phyloP scores from a whole-genome alignment of 2,888 invertebrate genomes.

The Stenodema calcarata region DNA sequence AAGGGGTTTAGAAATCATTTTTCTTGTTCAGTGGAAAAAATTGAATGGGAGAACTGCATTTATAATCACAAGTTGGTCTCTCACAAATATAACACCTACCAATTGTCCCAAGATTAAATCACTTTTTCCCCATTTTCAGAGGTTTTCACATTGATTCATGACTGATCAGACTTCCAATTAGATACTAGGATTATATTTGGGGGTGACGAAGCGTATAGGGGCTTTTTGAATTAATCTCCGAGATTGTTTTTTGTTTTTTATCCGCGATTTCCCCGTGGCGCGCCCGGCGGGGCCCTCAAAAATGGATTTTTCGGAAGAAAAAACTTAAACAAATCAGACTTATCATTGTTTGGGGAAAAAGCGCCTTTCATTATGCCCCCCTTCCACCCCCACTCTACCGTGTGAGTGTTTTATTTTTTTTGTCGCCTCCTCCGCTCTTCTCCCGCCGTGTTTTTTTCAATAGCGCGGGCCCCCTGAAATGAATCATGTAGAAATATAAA shows the following conservation, averaged over 20 bases:
- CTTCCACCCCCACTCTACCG: background rate
- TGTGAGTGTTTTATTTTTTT: background rate
- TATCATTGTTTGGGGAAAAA: conserved; percentile 37
- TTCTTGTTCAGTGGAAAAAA: too few relatives aligned
- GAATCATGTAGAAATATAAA: conserved; percentile 34
- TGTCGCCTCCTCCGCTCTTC: background rate
- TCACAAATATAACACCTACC: too few relatives aligned
- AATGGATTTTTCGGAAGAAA: conserved; percentile 34
- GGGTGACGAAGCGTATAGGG: background rate
- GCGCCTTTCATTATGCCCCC: conserved; percentile 10
- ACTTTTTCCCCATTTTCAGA: too few relatives aligned
- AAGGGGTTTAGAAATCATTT: too few relatives aligned
- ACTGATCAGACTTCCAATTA: conserved; percentile 28
- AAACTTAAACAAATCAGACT: conserved; percentile 33
- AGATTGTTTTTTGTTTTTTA: background rate
- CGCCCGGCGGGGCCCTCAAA: background rate
- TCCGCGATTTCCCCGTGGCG: background rate
- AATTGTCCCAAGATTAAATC: too few relatives aligned
- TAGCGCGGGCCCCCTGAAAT: background rate
- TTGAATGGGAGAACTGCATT: too few relatives aligned
- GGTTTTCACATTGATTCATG: background rate
- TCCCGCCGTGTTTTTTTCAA: conserved; percentile 10
- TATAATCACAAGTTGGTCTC: too few relatives aligned
- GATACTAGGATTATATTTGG: conserved; percentile 3
- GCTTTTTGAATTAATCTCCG: conserved; percentile 19